Percentiles rank a stretch among this genome's conserved stretches.
phyloP scores from a whole-genome alignment of 2,113 vertebrate species.

The Balaeniceps rex region DNA sequence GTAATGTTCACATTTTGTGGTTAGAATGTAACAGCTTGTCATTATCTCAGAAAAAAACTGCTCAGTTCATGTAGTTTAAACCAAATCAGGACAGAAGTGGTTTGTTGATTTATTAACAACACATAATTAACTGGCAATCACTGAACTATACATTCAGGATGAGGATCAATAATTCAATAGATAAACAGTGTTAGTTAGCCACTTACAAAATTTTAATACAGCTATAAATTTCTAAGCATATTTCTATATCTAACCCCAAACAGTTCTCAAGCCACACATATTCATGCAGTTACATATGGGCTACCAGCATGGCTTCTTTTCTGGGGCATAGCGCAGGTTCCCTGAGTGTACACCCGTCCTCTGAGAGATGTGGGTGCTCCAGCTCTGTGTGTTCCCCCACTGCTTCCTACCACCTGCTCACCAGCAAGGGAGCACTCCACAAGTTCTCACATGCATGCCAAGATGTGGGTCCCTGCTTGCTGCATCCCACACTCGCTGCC shows the following conservation, averaged over 20 bases:
- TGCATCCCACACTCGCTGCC: accelerated
- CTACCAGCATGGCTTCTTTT: not conserved
- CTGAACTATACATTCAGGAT: not conserved
- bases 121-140: not conserved
- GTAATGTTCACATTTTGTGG: not conserved
- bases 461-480: not conserved
- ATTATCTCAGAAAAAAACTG: not conserved
- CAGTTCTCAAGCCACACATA: not conserved
- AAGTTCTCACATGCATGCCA: accelerated
- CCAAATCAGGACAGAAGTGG: not conserved
- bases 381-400: not conserved
- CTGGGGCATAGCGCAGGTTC: not conserved
- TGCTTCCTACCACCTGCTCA: not conserved
- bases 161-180: not conserved
- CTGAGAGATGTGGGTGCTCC: not conserved
- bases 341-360: not conserved
- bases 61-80: not conserved
- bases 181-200: not conserved
- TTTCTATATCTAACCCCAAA: not conserved
- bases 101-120: not conserved
- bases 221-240: not conserved
- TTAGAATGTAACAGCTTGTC: not conserved
- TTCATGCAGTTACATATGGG: not conserved
- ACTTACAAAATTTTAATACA: not conserved
- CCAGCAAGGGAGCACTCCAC: not conserved